Conservation (phyloP, 2,113 vertebrate genomes). For the Sorex fumeus region DNA sequence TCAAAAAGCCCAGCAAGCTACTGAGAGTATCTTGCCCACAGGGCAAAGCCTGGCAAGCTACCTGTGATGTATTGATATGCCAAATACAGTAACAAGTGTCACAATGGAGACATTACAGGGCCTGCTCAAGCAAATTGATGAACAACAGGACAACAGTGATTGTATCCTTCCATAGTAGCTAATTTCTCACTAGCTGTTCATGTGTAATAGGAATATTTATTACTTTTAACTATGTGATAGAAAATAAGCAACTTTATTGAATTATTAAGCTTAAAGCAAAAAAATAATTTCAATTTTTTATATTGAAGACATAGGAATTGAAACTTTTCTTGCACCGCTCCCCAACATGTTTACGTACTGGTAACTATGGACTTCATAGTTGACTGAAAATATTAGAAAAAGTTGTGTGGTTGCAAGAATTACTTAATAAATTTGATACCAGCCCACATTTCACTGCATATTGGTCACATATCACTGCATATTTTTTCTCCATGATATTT, state of each 20-base stretch:
- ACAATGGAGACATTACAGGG: too few relatives aligned
- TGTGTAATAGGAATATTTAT: background rate
- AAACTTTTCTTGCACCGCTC: background rate
- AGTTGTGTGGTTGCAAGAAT: background rate
- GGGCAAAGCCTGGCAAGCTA: too few relatives aligned
- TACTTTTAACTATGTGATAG: background rate
- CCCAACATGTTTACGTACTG: background rate
- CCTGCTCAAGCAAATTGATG: too few relatives aligned
- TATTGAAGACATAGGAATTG: background rate
- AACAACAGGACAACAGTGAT: too few relatives aligned
- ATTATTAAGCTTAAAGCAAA: background rate
- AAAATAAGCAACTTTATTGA: background rate
- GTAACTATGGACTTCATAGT: background rate
- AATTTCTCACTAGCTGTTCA: background rate
- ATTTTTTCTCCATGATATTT: conserved; percentile 11
- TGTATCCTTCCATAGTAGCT: background rate
- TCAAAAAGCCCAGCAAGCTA: too few relatives aligned
- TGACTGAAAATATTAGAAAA: background rate
- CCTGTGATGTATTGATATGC: too few relatives aligned
- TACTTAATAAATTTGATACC: background rate
- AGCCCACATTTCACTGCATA: background rate
- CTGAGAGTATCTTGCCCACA: too few relatives aligned
- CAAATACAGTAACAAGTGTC: too few relatives aligned
- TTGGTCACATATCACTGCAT: background rate
- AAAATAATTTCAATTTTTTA: background rate